These are phyloP conservation scores for Toxotes lorentzi DNA, from an alignment of 2,797 vertebrate genomes.

Conservation along the genomic window DNA sequence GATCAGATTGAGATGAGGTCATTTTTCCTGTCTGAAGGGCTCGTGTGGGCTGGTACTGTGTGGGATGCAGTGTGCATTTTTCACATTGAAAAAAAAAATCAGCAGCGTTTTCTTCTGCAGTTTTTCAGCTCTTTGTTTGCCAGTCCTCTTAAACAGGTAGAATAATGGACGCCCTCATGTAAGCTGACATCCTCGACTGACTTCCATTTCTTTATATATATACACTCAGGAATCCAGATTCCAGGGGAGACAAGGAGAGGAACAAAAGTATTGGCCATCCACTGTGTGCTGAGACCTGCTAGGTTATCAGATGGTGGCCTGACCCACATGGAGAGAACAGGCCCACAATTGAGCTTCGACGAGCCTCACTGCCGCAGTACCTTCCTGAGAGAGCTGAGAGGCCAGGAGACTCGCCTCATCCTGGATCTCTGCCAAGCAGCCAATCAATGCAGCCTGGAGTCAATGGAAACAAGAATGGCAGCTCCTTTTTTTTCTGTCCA, in stretches of 20 bases:
- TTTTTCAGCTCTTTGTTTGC: constrained; percentile 10
- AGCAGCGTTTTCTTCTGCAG: not conserved
- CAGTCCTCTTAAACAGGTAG: not conserved
- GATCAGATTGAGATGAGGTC: constrained; percentile 1
- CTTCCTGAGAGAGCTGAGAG: constrained; percentile 73
- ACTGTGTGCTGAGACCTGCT: constrained; percentile 41
- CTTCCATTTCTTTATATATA: not conserved
- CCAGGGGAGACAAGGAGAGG: not conserved
- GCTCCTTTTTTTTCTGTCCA: constrained; percentile 31
- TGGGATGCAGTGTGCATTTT: constrained; percentile 8
- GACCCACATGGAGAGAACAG: constrained; percentile 83
- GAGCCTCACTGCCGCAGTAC: constrained; percentile 71
- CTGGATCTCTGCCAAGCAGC: constrained; percentile 80
- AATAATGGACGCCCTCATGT: not conserved
- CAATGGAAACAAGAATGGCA: constrained; percentile 76
- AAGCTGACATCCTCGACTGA: not conserved
- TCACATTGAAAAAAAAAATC: not conserved
- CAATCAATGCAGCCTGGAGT: constrained; percentile 85
- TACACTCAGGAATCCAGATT: not conserved
- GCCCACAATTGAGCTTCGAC: constrained; percentile 68
- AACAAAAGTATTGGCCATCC: constrained; percentile 10
- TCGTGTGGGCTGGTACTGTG: constrained; percentile 1
- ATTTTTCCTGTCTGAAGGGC: not conserved
- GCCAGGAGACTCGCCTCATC: constrained; percentile 60
- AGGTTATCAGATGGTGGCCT: constrained; percentile 82